Evolutionary conservation across 2,797 vertebrate genomes (phyloP).

Genomic region (Serranus cabrilla): DNA sequence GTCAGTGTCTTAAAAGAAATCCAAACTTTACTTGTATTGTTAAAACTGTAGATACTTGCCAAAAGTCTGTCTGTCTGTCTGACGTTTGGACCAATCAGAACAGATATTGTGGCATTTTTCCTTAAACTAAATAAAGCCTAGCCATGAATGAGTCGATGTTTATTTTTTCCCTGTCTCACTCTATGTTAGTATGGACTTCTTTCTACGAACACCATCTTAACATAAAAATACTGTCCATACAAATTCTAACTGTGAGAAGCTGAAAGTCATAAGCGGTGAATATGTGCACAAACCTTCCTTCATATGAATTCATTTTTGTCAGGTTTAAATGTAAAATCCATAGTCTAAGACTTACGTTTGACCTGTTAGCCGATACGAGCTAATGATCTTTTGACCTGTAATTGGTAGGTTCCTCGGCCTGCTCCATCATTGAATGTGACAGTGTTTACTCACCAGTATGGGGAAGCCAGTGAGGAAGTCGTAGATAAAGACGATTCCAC

Average conservation of each 20-base stretch:
- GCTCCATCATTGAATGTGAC: neutral
- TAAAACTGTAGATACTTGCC: too few species aligned
- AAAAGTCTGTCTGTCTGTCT: too few species aligned
- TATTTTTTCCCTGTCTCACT: constrained; percentile 21
- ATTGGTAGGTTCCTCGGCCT: neutral
- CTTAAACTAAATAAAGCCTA: too few species aligned
- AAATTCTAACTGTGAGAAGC: neutral
- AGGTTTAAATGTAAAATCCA: neutral
- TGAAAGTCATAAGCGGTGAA: neutral
- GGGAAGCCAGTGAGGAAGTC: constrained; percentile 95
- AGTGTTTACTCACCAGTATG: constrained; percentile 89
- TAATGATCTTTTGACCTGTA: neutral
- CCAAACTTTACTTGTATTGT: too few species aligned
- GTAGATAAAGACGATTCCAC: constrained; percentile 93
- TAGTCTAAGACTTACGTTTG: neutral
- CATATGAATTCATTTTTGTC: neutral
- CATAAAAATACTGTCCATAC: neutral
- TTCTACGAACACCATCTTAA: neutral
- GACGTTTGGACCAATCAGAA: too few species aligned
- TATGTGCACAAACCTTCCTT: neutral
- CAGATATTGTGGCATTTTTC: too few species aligned
- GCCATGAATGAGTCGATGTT: constrained; percentile 1
- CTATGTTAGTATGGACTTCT: neutral
- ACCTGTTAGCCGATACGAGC: neutral
- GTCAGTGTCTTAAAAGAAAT: too few species aligned